Evolutionary conservation across 2,888 invertebrate genomes (phyloP).

Genomic region (Drosophila anomelani): DNA sequence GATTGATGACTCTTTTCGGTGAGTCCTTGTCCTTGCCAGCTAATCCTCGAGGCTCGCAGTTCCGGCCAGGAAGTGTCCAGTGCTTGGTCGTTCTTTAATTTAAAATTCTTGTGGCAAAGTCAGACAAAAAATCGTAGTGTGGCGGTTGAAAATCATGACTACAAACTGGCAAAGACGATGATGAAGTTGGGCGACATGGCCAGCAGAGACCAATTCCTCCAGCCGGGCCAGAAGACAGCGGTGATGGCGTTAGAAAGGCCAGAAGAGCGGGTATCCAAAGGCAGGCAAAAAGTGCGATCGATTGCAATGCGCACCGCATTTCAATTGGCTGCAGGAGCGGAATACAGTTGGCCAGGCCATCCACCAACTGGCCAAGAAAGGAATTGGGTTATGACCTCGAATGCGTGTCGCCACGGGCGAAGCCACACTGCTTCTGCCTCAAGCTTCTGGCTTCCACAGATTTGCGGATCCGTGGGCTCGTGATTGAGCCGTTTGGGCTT

Average conservation of each 20-base stretch:
- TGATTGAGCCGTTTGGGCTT: slow-evolving; percentile 63
- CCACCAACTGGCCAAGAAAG: slow-evolving; percentile 51
- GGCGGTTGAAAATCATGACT: slow-evolving; percentile 74
- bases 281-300: slow-evolving; percentile 75
- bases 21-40: slow-evolving; percentile 51
- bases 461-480: slow-evolving; percentile 31
- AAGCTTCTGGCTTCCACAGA: slow-evolving; percentile 5
- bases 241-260: slow-evolving; percentile 70
- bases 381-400: slow-evolving; percentile 82
- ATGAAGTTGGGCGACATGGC: slow-evolving; percentile 78
- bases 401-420: slow-evolving; percentile 73
- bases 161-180: slow-evolving; percentile 67
- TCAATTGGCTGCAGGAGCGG: slow-evolving; percentile 68
- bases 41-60: slow-evolving; percentile 33
- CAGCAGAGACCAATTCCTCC: slow-evolving; percentile 50
- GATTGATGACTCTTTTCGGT: slow-evolving; percentile 60
- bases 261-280: slow-evolving; percentile 34
- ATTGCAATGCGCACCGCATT: slow-evolving; percentile 78
- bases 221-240: slow-evolving; percentile 27
- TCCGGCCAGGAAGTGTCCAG: slow-evolving; percentile 54
- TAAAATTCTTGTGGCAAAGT: slow-evolving; percentile 66
- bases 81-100: slow-evolving; percentile 26
- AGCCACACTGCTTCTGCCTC: slow-evolving; percentile 26
- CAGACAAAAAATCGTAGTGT: slow-evolving; percentile 47
- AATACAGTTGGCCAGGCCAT: slow-evolving; percentile 47